These are phyloP conservation scores for Hypselothyrea guttata DNA, from an alignment of 2,888 invertebrate species.

Conservation along the genomic window DNA sequence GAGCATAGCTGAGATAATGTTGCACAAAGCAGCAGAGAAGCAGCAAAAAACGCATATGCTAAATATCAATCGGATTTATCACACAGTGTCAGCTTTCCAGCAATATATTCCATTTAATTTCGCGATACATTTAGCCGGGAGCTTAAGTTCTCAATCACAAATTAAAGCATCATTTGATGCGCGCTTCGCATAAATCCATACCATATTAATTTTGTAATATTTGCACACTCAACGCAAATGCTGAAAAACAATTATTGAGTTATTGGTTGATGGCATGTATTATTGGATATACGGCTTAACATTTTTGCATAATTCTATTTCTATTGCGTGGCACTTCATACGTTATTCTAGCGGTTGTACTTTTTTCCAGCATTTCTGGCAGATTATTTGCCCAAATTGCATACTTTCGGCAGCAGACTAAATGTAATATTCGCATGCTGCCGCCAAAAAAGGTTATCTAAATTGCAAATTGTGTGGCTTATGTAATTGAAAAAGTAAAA, in stretches of 20 bases:
- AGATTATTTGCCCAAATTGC: conserved; percentile 40
- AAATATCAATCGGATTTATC: conserved; percentile 27
- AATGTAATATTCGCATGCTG: conserved; percentile 20
- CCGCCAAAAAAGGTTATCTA: conserved; percentile 54
- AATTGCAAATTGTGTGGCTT: conserved; percentile 69
- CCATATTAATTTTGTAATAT: not conserved
- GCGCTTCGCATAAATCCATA: no score
- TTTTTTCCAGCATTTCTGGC: conserved; percentile 7
- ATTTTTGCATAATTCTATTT: conserved; percentile 1
- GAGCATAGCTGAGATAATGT: no score
- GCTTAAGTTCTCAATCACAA: not conserved
- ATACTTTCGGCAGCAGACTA: conserved; percentile 8
- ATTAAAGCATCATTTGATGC: no score
- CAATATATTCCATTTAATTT: conserved; percentile 2
- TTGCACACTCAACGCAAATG: not conserved
- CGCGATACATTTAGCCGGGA: conserved; percentile 9
- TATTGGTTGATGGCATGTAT: conserved; percentile 1
- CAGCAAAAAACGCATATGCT: conserved; percentile 8
- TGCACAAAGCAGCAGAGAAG: not conserved
- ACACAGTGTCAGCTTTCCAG: conserved; percentile 7
- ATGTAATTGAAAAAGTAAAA: conserved; percentile 60
- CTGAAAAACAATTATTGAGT: not conserved
- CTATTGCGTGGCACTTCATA: not conserved
- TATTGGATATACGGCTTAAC: not conserved
- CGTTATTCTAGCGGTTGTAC: not conserved